phyloP scores from a whole-genome alignment of 2,888 invertebrate species.

The Euplagia quadripunctaria region DNA sequence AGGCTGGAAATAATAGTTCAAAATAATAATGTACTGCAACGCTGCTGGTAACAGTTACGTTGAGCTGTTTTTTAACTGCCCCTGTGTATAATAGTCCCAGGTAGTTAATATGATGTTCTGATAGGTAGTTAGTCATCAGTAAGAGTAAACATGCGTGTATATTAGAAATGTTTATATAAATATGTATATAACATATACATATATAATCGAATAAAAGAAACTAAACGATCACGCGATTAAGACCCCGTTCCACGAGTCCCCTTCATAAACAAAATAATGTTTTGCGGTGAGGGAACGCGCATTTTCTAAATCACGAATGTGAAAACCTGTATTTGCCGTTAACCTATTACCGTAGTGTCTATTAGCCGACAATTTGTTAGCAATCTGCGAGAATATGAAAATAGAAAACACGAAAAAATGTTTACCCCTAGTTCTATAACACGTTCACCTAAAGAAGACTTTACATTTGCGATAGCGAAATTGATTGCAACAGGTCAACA shows the following conservation, averaged over 20 bases:
- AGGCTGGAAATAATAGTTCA: too few species aligned
- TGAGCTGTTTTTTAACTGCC: too few species aligned
- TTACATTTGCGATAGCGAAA: background rate
- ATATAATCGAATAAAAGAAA: slow-evolving; percentile 64
- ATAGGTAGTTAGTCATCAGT: too few species aligned
- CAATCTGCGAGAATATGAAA: slow-evolving; percentile 35
- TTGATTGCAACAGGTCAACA: background rate
- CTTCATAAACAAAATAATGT: slow-evolving; percentile 80
- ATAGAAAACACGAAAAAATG: slow-evolving; percentile 3
- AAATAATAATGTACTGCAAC: too few species aligned
- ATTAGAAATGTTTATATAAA: background rate
- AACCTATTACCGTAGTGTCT: slow-evolving; percentile 53
- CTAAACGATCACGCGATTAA: slow-evolving; percentile 71
- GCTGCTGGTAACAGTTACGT: too few species aligned
- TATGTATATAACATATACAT: slow-evolving; percentile 26
- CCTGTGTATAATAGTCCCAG: too few species aligned
- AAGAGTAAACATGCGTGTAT: too few species aligned
- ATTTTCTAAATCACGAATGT: slow-evolving; percentile 83
- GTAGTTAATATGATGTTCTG: too few species aligned
- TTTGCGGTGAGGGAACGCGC: slow-evolving; percentile 79
- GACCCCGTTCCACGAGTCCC: slow-evolving; percentile 55
- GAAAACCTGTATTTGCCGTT: slow-evolving; percentile 72
- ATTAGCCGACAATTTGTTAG: slow-evolving; percentile 60
- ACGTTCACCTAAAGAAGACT: background rate
- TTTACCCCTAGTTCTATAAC: background rate